These are phyloP conservation scores for Ophiodon elongatus DNA, from an alignment of 2,113 vertebrate genomes.

Conservation along the genomic window DNA sequence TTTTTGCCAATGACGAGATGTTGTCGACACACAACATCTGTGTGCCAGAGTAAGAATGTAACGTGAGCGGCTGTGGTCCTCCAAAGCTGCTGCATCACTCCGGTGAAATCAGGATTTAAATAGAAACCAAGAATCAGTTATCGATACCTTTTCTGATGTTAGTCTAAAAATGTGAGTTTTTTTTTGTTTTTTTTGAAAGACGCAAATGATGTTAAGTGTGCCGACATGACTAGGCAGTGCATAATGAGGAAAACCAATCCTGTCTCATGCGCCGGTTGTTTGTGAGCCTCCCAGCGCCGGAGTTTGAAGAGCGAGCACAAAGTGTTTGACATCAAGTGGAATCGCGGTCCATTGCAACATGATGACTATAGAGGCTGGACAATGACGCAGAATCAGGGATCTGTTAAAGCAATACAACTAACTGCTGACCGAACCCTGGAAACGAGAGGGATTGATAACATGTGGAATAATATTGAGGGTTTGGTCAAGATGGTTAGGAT, in stretches of 20 bases:
- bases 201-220: background rate
- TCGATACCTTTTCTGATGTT: background rate
- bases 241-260: slow-evolving; percentile 1
- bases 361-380: slow-evolving; percentile 23
- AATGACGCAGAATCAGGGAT: slow-evolving; percentile 17
- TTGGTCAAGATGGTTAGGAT: slow-evolving; percentile 57
- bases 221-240: background rate
- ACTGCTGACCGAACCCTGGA: slow-evolving; percentile 10
- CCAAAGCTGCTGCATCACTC: background rate
- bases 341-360: slow-evolving; percentile 30
- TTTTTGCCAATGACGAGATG: slow-evolving; percentile 18
- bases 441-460: slow-evolving; percentile 64
- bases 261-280: background rate
- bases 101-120: background rate
- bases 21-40: background rate
- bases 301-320: slow-evolving; percentile 20
- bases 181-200: background rate
- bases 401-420: slow-evolving; percentile 7
- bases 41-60: slow-evolving; percentile 7
- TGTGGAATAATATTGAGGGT: slow-evolving; percentile 71
- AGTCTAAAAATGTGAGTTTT: background rate
- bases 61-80: background rate
- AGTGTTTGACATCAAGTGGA: slow-evolving; percentile 41
- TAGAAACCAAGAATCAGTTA: background rate
- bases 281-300: background rate